Conservation (phyloP, 1,140 invertebrate genomes). For the Saccostrea echinata region DNA sequence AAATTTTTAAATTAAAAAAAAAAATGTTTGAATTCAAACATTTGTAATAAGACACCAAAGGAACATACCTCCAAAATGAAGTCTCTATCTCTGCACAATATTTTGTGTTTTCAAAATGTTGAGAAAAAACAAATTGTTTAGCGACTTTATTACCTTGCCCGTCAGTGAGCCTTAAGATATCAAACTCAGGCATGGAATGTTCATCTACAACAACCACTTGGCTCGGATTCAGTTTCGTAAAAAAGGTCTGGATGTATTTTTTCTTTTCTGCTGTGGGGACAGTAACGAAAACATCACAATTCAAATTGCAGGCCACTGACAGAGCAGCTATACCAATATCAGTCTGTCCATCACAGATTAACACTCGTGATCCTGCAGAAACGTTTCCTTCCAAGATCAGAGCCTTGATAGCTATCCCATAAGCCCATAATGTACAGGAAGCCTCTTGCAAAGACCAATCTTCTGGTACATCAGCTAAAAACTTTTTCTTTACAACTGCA, state of each 20-base stretch:
- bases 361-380: slow-evolving; percentile 88
- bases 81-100: too few species aligned
- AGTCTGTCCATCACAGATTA: slow-evolving; percentile 96
- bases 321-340: slow-evolving; percentile 97
- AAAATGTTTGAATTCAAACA: too few species aligned
- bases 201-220: slow-evolving; percentile 95
- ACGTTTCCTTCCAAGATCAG: slow-evolving; percentile 91
- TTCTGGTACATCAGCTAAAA: slow-evolving; percentile 94
- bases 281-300: slow-evolving; percentile 84
- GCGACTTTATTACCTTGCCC: slow-evolving; percentile 78
- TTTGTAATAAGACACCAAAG: too few species aligned
- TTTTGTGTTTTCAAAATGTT: too few species aligned
- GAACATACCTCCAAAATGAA: too few species aligned
- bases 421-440: slow-evolving; percentile 94
- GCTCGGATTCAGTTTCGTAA: slow-evolving; percentile 89
- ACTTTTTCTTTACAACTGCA: slow-evolving; percentile 89
- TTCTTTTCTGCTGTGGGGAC: slow-evolving; percentile 87
- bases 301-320: slow-evolving; percentile 91
- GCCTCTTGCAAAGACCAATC: slow-evolving; percentile 94
- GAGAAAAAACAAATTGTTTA: too few species aligned
- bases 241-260: slow-evolving; percentile 91
- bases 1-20: too few species aligned
- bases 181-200: slow-evolving; percentile 88
- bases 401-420: slow-evolving; percentile 95
- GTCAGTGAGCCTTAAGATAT: slow-evolving; percentile 85